A percentile compares a stretch with the other conserved stretches of the same genome.
phyloP scores from a whole-genome alignment of 2,113 vertebrate species.

The Phyllopteryx taeniolatus region DNA sequence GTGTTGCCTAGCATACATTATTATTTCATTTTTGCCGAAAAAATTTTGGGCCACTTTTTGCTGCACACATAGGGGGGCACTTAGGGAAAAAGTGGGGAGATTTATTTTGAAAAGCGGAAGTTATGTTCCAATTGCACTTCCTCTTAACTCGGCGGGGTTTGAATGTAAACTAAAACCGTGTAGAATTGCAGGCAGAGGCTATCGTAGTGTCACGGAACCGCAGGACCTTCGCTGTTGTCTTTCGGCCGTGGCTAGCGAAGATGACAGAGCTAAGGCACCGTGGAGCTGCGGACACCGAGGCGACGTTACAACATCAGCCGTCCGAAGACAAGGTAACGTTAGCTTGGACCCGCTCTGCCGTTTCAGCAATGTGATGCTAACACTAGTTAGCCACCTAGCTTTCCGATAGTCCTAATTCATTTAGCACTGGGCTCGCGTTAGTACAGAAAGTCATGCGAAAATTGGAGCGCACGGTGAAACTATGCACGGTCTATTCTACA shows the following conservation, averaged over 20 bases:
- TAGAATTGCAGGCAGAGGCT: slow-evolving; percentile 10
- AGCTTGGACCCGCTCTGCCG: neutral
- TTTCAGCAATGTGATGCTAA: slow-evolving; percentile 34
- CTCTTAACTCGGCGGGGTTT: neutral
- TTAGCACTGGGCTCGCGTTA: neutral
- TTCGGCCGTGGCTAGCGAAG: slow-evolving; percentile 14
- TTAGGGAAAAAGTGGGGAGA: no score
- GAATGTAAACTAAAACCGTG: slow-evolving; percentile 20
- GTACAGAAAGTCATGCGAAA: neutral
- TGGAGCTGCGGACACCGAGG: slow-evolving; percentile 57
- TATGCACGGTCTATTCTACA: neutral
- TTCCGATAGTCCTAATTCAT: neutral
- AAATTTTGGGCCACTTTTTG: no score
- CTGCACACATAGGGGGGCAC: no score
- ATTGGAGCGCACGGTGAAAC: neutral
- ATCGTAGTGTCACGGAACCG: slow-evolving; percentile 17
- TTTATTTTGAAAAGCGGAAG: slow-evolving; percentile 57
- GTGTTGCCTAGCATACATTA: no score
- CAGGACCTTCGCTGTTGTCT: slow-evolving; percentile 26
- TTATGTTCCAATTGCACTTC: neutral
- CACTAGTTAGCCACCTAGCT: slow-evolving; percentile 27
- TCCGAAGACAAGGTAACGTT: slow-evolving; percentile 75
- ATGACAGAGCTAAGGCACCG: slow-evolving; percentile 78
- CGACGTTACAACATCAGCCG: slow-evolving; percentile 50
- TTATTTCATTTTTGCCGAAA: no score